Evolutionary conservation across 2,113 vertebrate genomes (phyloP).

Genomic region (Antechinus flavipes): DNA sequence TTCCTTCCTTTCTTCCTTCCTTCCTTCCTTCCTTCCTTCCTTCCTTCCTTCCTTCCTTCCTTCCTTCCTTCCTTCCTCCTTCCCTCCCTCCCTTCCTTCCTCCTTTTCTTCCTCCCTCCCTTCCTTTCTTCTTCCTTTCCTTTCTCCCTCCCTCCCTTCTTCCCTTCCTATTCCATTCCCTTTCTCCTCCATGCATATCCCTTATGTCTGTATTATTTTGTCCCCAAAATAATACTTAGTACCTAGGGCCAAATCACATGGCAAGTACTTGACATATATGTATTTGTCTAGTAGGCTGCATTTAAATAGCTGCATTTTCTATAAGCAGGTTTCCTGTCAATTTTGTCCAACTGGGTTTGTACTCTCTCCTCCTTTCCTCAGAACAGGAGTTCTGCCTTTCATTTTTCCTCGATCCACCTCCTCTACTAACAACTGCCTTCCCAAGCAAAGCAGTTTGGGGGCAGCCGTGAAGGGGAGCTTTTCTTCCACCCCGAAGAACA

Average conservation of each 20-base stretch:
- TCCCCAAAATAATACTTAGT: background rate
- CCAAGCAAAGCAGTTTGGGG: background rate
- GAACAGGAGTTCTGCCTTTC: background rate
- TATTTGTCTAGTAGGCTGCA: background rate
- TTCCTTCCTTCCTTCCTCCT: background rate
- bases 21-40: no score
- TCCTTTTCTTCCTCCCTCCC: no score
- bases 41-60: no score
- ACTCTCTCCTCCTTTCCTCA: background rate
- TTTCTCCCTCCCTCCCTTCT: background rate
- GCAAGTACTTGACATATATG: background rate
- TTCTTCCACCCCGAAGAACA: background rate
- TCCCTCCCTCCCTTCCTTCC: background rate
- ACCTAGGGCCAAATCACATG: background rate
- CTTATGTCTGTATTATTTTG: background rate
- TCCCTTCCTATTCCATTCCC: no score
- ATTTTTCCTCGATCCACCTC: background rate
- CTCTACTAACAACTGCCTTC: background rate
- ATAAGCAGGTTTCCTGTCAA: background rate
- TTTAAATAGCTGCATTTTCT: background rate
- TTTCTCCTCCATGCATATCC: background rate
- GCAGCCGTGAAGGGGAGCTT: background rate
- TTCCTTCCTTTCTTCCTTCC: no score
- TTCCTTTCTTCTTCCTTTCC: background rate
- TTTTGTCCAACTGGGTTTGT: background rate